These are phyloP conservation scores for Eupithecia dodoneata DNA, from an alignment of 2,888 invertebrate genomes.

Conservation along the genomic window DNA sequence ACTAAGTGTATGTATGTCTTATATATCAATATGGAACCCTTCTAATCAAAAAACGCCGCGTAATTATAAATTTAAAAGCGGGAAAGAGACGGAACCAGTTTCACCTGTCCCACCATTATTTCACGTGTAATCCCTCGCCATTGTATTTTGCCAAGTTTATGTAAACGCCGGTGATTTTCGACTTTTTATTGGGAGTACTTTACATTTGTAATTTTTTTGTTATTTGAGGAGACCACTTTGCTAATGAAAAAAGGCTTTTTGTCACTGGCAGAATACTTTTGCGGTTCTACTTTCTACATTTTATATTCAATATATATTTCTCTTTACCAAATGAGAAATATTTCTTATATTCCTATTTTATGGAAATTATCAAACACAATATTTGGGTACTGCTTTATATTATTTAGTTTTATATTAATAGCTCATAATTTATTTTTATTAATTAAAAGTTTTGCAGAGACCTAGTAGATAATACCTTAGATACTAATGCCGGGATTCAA, in stretches of 20 bases:
- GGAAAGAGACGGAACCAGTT: conserved; percentile 32
- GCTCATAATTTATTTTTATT: neutral
- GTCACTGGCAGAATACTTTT: neutral
- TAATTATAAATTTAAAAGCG: conserved; percentile 37
- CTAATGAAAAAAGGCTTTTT: conserved; percentile 8
- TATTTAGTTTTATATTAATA: neutral
- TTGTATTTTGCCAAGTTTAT: conserved; percentile 20
- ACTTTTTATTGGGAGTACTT: conserved; percentile 12
- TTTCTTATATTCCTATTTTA: too few species aligned
- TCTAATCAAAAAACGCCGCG: conserved; percentile 13
- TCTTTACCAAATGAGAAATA: too few species aligned
- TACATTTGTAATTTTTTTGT: conserved; percentile 12
- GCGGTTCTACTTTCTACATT: neutral
- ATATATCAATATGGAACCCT: conserved; percentile 29
- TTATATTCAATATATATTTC: too few species aligned
- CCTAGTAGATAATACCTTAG: too few species aligned
- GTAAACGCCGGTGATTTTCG: conserved; percentile 16
- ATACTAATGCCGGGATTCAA: neutral
- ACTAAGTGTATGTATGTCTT: neutral
- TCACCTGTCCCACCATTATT: conserved; percentile 19
- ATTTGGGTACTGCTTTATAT: neutral
- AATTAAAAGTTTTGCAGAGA: neutral
- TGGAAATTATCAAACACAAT: too few species aligned
- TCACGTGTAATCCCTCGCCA: conserved; percentile 21
- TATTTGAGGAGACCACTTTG: conserved; percentile 4